These are phyloP conservation scores for Rhodophaea formosa DNA, from an alignment of 2,888 invertebrate genomes.

Conservation along the genomic window DNA sequence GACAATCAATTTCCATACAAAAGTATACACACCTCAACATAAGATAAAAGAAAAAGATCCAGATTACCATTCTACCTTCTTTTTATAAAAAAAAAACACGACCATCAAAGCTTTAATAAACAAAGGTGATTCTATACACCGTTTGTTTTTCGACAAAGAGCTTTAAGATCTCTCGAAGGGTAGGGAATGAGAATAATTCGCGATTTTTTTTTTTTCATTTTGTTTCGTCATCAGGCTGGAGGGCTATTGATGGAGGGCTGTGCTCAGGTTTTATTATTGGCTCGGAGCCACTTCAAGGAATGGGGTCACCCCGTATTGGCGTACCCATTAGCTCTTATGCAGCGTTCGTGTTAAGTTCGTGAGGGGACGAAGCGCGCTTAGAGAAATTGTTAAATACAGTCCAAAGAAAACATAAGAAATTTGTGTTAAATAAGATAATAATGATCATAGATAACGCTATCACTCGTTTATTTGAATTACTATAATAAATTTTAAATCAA, in stretches of 20 bases:
- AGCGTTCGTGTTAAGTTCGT: background rate
- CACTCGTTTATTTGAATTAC: no score
- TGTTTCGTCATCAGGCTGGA: constrained; percentile 70
- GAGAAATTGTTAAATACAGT: no score
- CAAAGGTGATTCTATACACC: constrained; percentile 55
- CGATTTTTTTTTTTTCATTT: constrained; percentile 43
- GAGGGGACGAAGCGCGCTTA: background rate
- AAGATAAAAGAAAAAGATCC: background rate
- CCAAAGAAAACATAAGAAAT: no score
- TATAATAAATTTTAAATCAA: no score
- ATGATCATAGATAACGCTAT: no score
- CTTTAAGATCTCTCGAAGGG: constrained; percentile 46
- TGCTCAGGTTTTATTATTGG: constrained; percentile 74
- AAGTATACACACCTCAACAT: background rate
- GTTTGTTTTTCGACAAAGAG: constrained; percentile 55
- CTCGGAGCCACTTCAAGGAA: constrained; percentile 55
- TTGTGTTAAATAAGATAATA: no score
- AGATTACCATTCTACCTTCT: constrained; percentile 23
- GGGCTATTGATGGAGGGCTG: constrained; percentile 65
- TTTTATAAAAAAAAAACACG: constrained; percentile 35
- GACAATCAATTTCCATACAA: background rate
- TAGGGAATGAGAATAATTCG: constrained; percentile 71
- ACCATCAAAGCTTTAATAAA: constrained; percentile 46
- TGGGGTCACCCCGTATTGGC: constrained; percentile 61
- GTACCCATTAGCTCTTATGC: constrained; percentile 14